Percentiles rank a stretch among this genome's conserved stretches.
These are phyloP conservation scores for Pollenia angustigena DNA, from an alignment of 2,888 invertebrate species.

Conservation along the genomic window DNA sequence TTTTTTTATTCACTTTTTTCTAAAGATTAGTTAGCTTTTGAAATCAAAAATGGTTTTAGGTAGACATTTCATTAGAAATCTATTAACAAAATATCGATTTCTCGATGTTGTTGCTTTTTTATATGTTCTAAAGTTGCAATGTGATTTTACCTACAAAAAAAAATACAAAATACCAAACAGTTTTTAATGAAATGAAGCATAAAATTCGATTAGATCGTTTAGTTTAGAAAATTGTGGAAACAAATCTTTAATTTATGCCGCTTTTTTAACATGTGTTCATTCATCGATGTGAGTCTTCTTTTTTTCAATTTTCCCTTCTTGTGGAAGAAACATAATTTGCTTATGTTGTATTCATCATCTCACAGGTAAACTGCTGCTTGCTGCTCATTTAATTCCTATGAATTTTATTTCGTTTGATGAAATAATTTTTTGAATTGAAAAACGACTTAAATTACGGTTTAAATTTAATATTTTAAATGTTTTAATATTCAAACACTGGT, in stretches of 20 bases:
- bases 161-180: constrained; percentile 17
- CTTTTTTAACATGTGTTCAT: constrained; percentile 61
- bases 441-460: constrained; percentile 47
- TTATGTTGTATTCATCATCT: constrained; percentile 29
- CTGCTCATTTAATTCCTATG: constrained; percentile 32
- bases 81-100: constrained; percentile 60
- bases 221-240: constrained; percentile 42
- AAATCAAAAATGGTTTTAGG: not conserved
- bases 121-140: constrained; percentile 3
- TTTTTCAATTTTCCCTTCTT: not conserved
- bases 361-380: constrained; percentile 26
- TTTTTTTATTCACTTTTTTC: not conserved
- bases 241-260: constrained; percentile 64
- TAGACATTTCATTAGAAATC: constrained; percentile 53
- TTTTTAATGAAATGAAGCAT: constrained; percentile 66
- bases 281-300: constrained; percentile 32
- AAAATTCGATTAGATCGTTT: constrained; percentile 66
- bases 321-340: constrained; percentile 49
- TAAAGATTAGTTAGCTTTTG: not conserved
- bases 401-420: constrained; percentile 43
- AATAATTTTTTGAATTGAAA: constrained; percentile 46
- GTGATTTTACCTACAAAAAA: constrained; percentile 6
- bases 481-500: constrained; percentile 24
- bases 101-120: constrained; percentile 5
- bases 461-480: constrained; percentile 35